These are phyloP conservation scores for Epinephelus cyanopodus DNA, from an alignment of 2,113 vertebrate species.

Conservation along the genomic window DNA sequence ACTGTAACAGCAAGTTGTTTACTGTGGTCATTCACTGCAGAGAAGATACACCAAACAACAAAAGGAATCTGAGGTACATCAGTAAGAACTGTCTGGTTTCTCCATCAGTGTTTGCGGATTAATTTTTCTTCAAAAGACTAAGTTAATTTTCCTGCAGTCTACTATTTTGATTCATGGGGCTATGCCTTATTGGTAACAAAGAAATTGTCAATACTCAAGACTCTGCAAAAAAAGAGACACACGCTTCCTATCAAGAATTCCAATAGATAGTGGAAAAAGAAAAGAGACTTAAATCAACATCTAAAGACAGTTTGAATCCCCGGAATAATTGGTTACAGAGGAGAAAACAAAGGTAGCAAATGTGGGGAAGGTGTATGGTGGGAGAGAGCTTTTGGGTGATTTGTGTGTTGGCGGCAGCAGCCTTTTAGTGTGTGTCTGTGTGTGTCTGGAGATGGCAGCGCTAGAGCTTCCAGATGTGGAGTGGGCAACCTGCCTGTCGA, in stretches of 20 bases:
- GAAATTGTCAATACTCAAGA: not conserved
- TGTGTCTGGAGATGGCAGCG: constrained; percentile 53
- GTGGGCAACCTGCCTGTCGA: constrained; percentile 82
- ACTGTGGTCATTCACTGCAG: not conserved
- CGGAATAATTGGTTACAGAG: constrained; percentile 45
- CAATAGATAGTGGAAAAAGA: not conserved
- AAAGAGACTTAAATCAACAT: constrained; percentile 18
- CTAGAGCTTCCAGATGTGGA: constrained; percentile 86
- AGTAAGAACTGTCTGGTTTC: not conserved
- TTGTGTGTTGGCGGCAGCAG: constrained; percentile 44
- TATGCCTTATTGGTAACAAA: not conserved
- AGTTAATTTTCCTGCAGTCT: not conserved
- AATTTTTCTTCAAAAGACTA: not conserved
- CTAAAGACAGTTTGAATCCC: constrained; percentile 26
- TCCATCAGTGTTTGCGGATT: not conserved
- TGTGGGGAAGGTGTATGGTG: constrained; percentile 33
- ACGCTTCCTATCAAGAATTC: not conserved
- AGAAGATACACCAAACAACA: not conserved
- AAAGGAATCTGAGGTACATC: not conserved
- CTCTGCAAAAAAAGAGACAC: not conserved
- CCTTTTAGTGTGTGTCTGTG: constrained; percentile 31
- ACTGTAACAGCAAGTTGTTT: not conserved
- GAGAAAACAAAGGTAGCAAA: constrained; percentile 63
- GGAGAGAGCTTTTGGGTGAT: constrained; percentile 45
- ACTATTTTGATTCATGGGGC: not conserved